Evolutionary conservation across 2,797 vertebrate species (phyloP).

Genomic region (Aplochiton taeniatus): DNA sequence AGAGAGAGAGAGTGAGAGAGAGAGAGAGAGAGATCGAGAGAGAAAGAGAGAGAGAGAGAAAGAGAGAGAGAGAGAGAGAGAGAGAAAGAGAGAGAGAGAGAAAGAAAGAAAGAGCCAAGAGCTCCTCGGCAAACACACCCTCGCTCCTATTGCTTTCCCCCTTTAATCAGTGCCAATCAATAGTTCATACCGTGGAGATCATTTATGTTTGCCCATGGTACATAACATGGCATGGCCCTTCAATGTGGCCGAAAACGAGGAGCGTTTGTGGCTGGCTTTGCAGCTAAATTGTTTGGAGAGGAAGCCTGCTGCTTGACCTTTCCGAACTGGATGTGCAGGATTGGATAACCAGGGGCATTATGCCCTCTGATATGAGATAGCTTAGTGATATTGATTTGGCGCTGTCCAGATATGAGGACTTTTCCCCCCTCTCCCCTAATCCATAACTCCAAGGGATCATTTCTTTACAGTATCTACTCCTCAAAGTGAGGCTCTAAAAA

Average conservation of each 20-base stretch:
- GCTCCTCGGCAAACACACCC: conserved; percentile 13
- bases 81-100: too few relatives aligned
- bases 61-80: background rate
- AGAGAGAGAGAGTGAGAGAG: too few relatives aligned
- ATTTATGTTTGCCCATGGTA: conserved; percentile 5
- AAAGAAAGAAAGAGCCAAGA: background rate
- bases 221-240: conserved; percentile 24
- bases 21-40: too few relatives aligned
- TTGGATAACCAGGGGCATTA: conserved; percentile 55
- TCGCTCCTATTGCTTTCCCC: conserved; percentile 4
- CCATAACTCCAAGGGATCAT: conserved; percentile 53
- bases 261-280: conserved; percentile 21
- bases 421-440: conserved; percentile 49
- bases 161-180: conserved; percentile 43
- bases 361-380: conserved; percentile 56
- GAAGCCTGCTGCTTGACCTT: conserved; percentile 58
- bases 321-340: conserved; percentile 45
- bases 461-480: conserved; percentile 46
- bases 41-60: background rate
- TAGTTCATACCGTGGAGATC: conserved; percentile 35
- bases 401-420: background rate
- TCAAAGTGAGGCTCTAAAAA: conserved; percentile 55
- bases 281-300: conserved; percentile 47
- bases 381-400: conserved; percentile 58
- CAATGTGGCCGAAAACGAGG: conserved; percentile 6